These are phyloP conservation scores for Callaeas wilsoni DNA, from an alignment of 2,113 vertebrate genomes.

Conservation along the genomic window DNA sequence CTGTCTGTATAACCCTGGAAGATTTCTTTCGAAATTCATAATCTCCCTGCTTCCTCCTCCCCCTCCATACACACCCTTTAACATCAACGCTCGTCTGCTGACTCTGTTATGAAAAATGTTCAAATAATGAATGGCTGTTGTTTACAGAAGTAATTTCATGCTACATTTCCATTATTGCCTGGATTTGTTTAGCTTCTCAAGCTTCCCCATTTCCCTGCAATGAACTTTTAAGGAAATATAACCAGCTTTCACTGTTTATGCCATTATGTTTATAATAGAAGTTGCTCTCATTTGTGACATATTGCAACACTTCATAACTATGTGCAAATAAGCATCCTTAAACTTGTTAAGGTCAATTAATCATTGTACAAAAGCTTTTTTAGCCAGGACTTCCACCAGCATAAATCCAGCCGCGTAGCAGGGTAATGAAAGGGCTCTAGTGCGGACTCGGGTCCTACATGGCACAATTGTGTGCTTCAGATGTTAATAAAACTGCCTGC, in stretches of 20 bases:
- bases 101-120: conserved; percentile 89
- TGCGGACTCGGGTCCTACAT: neutral
- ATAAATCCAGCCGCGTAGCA: neutral
- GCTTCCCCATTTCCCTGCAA: conserved; percentile 82
- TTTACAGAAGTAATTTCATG: conserved; percentile 99
- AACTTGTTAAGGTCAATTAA: conserved; percentile 81
- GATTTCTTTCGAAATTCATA: conserved; percentile 62
- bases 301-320: conserved; percentile 75
- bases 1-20: conserved; percentile 74
- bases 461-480: neutral
- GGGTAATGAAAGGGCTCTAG: conserved; percentile 26
- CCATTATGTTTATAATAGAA: conserved; percentile 74
- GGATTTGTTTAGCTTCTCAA: conserved; percentile 93
- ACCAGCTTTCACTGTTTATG: conserved; percentile 70
- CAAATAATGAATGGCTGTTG: conserved; percentile 93
- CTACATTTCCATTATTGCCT: conserved; percentile 99
- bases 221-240: conserved; percentile 86
- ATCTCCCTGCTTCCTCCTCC: conserved; percentile 32
- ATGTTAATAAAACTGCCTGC: conserved; percentile 28
- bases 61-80: conserved; percentile 59
- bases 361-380: conserved; percentile 67
- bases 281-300: conserved; percentile 76
- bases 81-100: conserved; percentile 65
- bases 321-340: conserved; percentile 81
- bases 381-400: conserved; percentile 37